Conservation (phyloP, 2,888 invertebrate genomes). For the Selenia dentaria region DNA sequence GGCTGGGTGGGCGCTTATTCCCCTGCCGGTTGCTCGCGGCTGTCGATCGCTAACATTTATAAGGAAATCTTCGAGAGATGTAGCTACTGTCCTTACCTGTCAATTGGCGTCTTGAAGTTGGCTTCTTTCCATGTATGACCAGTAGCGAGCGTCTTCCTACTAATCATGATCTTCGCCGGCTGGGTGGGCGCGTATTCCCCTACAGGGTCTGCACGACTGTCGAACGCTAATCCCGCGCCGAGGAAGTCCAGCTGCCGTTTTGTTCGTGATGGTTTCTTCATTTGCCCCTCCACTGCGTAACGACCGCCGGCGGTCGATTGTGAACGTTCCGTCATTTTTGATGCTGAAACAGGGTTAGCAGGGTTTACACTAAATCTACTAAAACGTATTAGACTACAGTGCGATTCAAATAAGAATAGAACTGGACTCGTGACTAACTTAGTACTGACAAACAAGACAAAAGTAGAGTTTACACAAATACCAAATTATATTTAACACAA, state of each 20-base stretch:
- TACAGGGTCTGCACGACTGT: slow-evolving; percentile 45
- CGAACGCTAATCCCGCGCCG: slow-evolving; percentile 63
- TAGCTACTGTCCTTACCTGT: slow-evolving; percentile 54
- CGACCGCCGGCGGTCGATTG: slow-evolving; percentile 62
- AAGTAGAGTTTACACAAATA: too few relatives aligned
- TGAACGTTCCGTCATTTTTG: slow-evolving; percentile 64
- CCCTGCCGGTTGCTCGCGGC: too few relatives aligned
- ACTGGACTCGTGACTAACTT: too few relatives aligned
- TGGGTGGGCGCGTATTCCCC: slow-evolving; percentile 69
- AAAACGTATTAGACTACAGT: too few relatives aligned
- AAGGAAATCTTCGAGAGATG: not conserved
- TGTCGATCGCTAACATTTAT: too few relatives aligned
- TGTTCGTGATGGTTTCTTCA: slow-evolving; percentile 57
- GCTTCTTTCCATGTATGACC: slow-evolving; percentile 78
- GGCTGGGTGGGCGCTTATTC: too few relatives aligned
- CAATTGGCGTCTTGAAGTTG: slow-evolving; percentile 77
- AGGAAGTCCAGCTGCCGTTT: slow-evolving; percentile 73
- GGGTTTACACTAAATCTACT: too few relatives aligned
- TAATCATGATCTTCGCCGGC: slow-evolving; percentile 78
- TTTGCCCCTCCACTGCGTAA: slow-evolving; percentile 49
- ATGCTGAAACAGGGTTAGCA: slow-evolving; percentile 68
- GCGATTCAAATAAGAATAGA: too few relatives aligned
- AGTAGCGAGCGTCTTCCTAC: slow-evolving; percentile 74
- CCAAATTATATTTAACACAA: too few relatives aligned
- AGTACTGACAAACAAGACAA: too few relatives aligned